Evolutionary conservation across 92 coral and sea anemone species (phyloP).

Genomic region (Plumapathes pennacea): DNA sequence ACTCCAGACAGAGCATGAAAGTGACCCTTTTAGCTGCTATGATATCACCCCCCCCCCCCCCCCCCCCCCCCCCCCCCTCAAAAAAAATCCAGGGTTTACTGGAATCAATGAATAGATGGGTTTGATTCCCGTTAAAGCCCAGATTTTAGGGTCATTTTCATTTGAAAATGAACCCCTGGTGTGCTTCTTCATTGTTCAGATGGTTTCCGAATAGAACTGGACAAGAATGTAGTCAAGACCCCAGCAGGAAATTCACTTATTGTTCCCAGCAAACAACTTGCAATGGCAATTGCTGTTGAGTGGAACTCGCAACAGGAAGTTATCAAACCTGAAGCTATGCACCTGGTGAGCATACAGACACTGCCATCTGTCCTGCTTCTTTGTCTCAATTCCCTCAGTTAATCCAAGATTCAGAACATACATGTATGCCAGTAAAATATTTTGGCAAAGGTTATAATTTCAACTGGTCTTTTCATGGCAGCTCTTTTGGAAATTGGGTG

Average conservation of each 20-base stretch:
- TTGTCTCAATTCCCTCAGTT: neutral
- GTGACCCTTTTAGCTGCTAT: no score
- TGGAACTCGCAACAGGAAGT: conserved; percentile 90
- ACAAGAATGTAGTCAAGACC: conserved; percentile 81
- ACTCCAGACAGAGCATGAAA: no score
- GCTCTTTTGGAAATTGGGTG: no score
- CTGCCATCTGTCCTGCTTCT: neutral
- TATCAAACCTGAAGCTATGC: conserved; percentile 85
- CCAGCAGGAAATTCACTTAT: conserved; percentile 70
- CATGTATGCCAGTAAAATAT: neutral
- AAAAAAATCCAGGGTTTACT: no score
- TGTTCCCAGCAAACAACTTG: conserved; percentile 77
- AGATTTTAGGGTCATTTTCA: no score
- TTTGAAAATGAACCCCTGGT: no score
- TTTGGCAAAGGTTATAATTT: neutral
- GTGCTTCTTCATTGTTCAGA: conserved; percentile 19
- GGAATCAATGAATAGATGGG: no score
- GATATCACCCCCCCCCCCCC: no score
- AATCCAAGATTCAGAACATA: neutral
- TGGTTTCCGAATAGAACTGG: conserved; percentile 86
- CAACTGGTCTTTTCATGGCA: no score
- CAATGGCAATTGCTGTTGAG: conserved; percentile 91
- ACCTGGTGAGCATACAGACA: conserved; percentile 68
- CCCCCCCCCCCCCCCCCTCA: no score
- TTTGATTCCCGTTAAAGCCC: no score